These are phyloP conservation scores for Eunapius fragilis DNA, from an alignment of 37 sponge, comb jelly and placozoan genomes.

Conservation along the genomic window DNA sequence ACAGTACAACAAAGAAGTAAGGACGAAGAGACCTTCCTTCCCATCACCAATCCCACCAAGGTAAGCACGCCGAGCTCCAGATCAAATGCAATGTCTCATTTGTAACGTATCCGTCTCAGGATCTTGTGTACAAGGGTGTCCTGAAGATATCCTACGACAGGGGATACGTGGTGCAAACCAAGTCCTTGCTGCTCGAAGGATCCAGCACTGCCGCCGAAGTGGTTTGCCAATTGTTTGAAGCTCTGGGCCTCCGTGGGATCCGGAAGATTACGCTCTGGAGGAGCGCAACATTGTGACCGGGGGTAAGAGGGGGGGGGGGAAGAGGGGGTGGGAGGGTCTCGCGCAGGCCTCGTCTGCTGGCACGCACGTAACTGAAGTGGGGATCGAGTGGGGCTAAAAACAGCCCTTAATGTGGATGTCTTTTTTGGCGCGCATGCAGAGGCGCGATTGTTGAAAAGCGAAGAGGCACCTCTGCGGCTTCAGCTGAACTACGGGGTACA, in stretches of 20 bases:
- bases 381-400: too few relatives aligned
- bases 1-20: slow-evolving; percentile 53
- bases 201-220: slow-evolving; percentile 48
- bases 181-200: slow-evolving; percentile 64
- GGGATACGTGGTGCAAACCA: slow-evolving; percentile 79
- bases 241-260: slow-evolving; percentile 57
- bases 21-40: slow-evolving; percentile 45
- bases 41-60: slow-evolving; percentile 33
- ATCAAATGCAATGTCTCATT: not conserved
- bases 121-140: slow-evolving; percentile 63
- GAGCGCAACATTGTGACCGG: slow-evolving; percentile 65
- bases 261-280: slow-evolving; percentile 67
- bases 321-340: too few relatives aligned
- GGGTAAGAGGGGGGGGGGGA: slow-evolving; percentile 30
- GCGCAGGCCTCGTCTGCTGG: not conserved
- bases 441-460: slow-evolving; percentile 20
- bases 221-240: slow-evolving; percentile 56
- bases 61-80: not conserved
- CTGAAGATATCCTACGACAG: slow-evolving; percentile 73
- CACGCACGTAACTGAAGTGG: not conserved
- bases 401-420: not conserved
- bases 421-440: slow-evolving; percentile 18
- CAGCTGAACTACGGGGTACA: slow-evolving; percentile 59
- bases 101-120: slow-evolving; percentile 23
- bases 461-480: slow-evolving; percentile 67